Percentiles rank a stretch among this genome's conserved stretches.
These are phyloP conservation scores for Cheilosia urbana DNA, from an alignment of 2,888 invertebrate genomes.

Conservation along the genomic window DNA sequence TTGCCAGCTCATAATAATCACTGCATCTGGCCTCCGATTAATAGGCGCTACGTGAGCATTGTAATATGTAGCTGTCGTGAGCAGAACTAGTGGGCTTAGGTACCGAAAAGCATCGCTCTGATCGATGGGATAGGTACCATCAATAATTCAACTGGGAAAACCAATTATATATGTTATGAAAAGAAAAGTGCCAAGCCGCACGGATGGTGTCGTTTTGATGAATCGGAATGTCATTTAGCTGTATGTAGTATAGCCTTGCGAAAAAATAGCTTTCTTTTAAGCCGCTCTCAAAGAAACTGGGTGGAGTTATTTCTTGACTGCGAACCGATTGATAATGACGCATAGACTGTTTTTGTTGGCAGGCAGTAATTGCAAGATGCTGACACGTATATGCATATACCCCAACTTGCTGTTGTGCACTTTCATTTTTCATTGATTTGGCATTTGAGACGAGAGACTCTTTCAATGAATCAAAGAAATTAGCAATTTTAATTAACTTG, in stretches of 20 bases:
- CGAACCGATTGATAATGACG: constrained; percentile 64
- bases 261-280: constrained; percentile 62
- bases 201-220: constrained; percentile 15
- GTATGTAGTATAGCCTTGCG: constrained; percentile 19
- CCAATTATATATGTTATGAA: constrained; percentile 1
- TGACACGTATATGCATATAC: constrained; percentile 39
- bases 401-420: constrained; percentile 5
- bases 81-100: background rate
- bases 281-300: constrained; percentile 40
- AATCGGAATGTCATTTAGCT: constrained; percentile 40
- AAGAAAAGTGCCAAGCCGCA: constrained; percentile 35
- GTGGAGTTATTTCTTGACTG: constrained; percentile 57
- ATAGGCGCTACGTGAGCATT: background rate
- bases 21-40: constrained; percentile 14
- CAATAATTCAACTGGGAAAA: constrained; percentile 17
- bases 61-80: background rate
- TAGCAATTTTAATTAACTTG: constrained; percentile 66
- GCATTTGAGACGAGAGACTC: constrained; percentile 48
- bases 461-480: constrained; percentile 60
- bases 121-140: constrained; percentile 12
- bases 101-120: constrained; percentile 19
- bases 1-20: constrained; percentile 23
- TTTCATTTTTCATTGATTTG: constrained; percentile 70
- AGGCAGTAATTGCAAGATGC: constrained; percentile 57
- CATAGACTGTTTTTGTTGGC: constrained; percentile 48